phyloP scores from a whole-genome alignment of 2,113 vertebrate genomes.

The Andinoacara biseriatus region DNA sequence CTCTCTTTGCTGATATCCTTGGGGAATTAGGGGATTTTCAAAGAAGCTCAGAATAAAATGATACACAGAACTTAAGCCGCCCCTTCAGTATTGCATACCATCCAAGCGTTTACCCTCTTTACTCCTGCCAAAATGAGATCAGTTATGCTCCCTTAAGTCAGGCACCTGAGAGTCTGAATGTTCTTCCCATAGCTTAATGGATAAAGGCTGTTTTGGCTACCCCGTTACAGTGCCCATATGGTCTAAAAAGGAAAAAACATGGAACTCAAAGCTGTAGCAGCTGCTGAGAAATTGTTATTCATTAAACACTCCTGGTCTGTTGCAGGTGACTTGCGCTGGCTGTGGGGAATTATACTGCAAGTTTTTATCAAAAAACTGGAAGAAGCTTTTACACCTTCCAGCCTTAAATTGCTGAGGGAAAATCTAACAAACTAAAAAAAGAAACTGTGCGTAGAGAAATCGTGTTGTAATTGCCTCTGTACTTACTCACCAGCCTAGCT shows the following conservation, averaged over 20 bases:
- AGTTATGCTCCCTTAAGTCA: slow-evolving; percentile 56
- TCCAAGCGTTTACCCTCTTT: slow-evolving; percentile 42
- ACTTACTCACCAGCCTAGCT: slow-evolving; percentile 27
- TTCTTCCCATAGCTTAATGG: slow-evolving; percentile 41
- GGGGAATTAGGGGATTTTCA: slow-evolving; percentile 4
- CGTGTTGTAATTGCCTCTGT: slow-evolving; percentile 36
- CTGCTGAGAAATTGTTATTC: slow-evolving; percentile 71
- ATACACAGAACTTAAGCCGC: slow-evolving; percentile 27
- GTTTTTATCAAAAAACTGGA: slow-evolving; percentile 38
- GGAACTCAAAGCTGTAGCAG: slow-evolving; percentile 58
- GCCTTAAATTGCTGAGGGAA: slow-evolving; percentile 9
- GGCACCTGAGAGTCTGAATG: slow-evolving; percentile 49
- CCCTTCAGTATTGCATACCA: slow-evolving; percentile 15
- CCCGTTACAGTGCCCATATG: slow-evolving; percentile 55
- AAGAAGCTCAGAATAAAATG: slow-evolving; percentile 33
- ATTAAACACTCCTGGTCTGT: slow-evolving; percentile 50
- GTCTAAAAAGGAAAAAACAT: slow-evolving; percentile 47
- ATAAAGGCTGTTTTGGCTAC: slow-evolving; percentile 47
- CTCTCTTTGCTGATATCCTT: neutral
- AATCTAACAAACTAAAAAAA: neutral
- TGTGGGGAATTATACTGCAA: slow-evolving; percentile 34
- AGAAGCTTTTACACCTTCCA: slow-evolving; percentile 25
- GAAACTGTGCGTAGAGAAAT: slow-evolving; percentile 15
- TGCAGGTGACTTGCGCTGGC: slow-evolving; percentile 56
- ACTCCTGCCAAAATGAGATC: slow-evolving; percentile 50